A percentile compares a stretch with the other conserved stretches of the same genome.
phyloP scores from a whole-genome alignment of 2,113 vertebrate genomes.

The Osmerus eperlanus region DNA sequence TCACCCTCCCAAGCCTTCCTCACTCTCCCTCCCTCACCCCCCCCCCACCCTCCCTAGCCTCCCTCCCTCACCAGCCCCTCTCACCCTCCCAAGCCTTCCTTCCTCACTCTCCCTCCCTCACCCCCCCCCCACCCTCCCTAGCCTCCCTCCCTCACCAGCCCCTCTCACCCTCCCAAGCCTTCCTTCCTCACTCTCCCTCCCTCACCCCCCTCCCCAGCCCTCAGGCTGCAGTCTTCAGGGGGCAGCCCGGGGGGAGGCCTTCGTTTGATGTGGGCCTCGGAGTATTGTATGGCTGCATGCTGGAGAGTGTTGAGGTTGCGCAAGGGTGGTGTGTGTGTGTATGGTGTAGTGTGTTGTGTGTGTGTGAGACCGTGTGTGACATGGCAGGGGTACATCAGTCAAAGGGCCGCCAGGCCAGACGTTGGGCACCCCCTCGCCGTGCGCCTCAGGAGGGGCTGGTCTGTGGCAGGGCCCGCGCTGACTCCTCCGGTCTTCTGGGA shows the following conservation, averaged over 20 bases:
- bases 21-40: no score
- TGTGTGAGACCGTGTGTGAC: constrained; percentile 60
- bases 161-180: no score
- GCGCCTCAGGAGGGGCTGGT: constrained; percentile 76
- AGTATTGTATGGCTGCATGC: constrained; percentile 65
- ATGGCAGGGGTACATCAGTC: constrained; percentile 77
- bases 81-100: no score
- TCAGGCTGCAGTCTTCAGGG: constrained; percentile 61
- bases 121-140: no score
- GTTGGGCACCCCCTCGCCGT: constrained; percentile 75
- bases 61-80: no score
- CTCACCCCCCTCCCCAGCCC: constrained; percentile 50
- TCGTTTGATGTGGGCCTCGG: constrained; percentile 71
- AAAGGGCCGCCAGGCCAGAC: constrained; percentile 75
- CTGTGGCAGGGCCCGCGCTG: constrained; percentile 70
- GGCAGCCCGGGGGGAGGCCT: constrained; percentile 61
- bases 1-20: no score
- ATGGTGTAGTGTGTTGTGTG: constrained; percentile 38
- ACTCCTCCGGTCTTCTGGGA: constrained; percentile 64
- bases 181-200: no score
- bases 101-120: no score
- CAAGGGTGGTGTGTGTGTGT: constrained; percentile 52
- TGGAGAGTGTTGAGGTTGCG: constrained; percentile 64
- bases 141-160: no score
- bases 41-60: no score